Conservation (phyloP, 2,113 vertebrate genomes). For the Odobenus rosmarus region DNA sequence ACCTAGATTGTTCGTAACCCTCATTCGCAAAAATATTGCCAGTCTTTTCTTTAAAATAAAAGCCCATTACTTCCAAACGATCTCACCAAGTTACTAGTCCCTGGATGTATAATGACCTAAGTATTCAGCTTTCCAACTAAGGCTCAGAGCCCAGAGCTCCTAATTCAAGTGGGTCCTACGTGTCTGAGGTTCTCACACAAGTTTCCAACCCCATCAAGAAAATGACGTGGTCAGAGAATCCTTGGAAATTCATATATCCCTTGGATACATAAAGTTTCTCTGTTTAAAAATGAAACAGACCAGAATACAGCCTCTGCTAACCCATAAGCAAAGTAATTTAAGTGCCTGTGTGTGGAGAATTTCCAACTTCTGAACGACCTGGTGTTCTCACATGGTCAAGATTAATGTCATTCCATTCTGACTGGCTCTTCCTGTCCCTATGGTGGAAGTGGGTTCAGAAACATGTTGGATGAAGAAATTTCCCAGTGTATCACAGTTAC, state of each 20-base stretch:
- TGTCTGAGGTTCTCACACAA: not conserved
- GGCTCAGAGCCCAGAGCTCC: not conserved
- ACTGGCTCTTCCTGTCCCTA: constrained; percentile 2
- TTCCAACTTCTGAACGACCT: constrained; percentile 33
- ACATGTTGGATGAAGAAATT: constrained; percentile 41
- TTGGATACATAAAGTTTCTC: constrained; percentile 53
- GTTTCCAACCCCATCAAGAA: not conserved
- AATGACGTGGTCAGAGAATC: not conserved
- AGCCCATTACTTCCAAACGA: not conserved
- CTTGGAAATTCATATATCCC: not conserved
- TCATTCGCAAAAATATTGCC: not conserved
- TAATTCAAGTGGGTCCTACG: not conserved
- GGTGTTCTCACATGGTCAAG: constrained; percentile 40
- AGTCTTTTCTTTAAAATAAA: not conserved
- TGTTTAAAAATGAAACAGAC: constrained; percentile 55
- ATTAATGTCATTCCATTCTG: constrained; percentile 47
- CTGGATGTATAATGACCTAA: not conserved
- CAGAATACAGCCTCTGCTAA: constrained; percentile 24
- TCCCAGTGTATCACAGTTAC: constrained; percentile 64
- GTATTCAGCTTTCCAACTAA: not conserved
- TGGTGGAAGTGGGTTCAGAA: constrained; percentile 41
- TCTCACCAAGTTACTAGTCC: not conserved
- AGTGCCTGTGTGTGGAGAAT: constrained; percentile 33
- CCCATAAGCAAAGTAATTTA: constrained; percentile 51
- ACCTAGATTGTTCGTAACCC: not conserved